phyloP scores from a whole-genome alignment of 2,113 vertebrate genomes.

The Grus americana region DNA sequence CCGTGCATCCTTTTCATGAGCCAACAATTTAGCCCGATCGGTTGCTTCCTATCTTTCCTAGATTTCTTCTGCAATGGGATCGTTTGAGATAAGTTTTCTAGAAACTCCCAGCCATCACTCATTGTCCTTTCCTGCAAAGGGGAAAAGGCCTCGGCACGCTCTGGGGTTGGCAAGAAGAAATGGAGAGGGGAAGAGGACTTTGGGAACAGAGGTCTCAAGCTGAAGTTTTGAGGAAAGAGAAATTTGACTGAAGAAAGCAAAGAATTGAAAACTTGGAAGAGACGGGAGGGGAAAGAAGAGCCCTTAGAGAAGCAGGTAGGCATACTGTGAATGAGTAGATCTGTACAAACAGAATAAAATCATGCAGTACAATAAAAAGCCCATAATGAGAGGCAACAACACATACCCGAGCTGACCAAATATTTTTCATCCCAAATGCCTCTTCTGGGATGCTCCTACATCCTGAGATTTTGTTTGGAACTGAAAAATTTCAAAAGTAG shows the following conservation, averaged over 20 bases:
- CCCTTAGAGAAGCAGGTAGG: background rate
- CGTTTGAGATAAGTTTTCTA: background rate
- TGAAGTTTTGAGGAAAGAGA: background rate
- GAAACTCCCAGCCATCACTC: background rate
- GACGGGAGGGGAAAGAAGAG: background rate
- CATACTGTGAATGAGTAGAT: background rate
- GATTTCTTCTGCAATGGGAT: background rate
- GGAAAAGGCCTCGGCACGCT: background rate
- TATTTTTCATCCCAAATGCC: background rate
- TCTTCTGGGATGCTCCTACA: background rate
- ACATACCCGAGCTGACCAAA: background rate
- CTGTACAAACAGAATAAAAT: background rate
- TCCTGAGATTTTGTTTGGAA: background rate
- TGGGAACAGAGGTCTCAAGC: background rate
- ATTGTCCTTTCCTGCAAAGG: background rate
- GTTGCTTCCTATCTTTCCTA: background rate
- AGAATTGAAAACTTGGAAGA: background rate
- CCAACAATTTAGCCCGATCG: accelerated
- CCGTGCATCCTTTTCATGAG: background rate
- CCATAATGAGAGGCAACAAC: background rate
- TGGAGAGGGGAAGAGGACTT: background rate
- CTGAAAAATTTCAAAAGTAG: background rate
- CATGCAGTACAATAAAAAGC: background rate
- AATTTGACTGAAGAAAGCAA: background rate
- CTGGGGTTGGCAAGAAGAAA: background rate